phyloP scores from a whole-genome alignment of 2,888 invertebrate genomes.

The Eristalinus sepulchralis region DNA sequence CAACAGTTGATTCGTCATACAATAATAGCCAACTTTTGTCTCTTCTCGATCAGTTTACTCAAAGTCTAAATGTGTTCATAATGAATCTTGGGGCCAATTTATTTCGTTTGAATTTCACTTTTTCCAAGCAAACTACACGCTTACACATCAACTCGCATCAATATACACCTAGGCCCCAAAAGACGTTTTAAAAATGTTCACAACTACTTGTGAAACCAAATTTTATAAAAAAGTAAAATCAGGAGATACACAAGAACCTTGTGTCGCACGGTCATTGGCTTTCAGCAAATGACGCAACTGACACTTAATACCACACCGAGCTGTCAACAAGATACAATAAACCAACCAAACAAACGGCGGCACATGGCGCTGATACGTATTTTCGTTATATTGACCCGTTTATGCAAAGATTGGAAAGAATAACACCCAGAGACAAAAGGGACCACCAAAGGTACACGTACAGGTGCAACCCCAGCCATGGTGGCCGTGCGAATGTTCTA shows the following conservation, averaged over 20 bases:
- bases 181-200: no score
- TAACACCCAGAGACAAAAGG: neutral
- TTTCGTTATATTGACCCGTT: conserved; percentile 24
- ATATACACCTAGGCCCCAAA: no score
- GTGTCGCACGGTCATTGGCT: conserved; percentile 1
- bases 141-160: no score
- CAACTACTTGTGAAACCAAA: no score
- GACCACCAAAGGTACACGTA: neutral
- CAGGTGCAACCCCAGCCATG: conserved; percentile 16
- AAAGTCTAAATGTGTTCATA: no score
- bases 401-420: conserved; percentile 6
- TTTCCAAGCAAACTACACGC: no score
- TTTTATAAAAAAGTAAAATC: no score
- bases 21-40: no score
- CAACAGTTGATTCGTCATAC: no score
- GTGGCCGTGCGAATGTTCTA: conserved; percentile 11
- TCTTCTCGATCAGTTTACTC: no score
- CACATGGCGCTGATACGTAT: conserved; percentile 16
- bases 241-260: neutral
- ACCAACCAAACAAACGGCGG: neutral
- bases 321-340: conserved; percentile 2
- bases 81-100: no score
- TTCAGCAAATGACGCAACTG: neutral
- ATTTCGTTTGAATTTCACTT: no score
- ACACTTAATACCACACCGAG: conserved; percentile 3